A percentile compares a stretch with the other conserved stretches of the same genome.
These are phyloP conservation scores for Chymomyza amoena DNA, from an alignment of 2,888 invertebrate genomes.

Conservation along the genomic window DNA sequence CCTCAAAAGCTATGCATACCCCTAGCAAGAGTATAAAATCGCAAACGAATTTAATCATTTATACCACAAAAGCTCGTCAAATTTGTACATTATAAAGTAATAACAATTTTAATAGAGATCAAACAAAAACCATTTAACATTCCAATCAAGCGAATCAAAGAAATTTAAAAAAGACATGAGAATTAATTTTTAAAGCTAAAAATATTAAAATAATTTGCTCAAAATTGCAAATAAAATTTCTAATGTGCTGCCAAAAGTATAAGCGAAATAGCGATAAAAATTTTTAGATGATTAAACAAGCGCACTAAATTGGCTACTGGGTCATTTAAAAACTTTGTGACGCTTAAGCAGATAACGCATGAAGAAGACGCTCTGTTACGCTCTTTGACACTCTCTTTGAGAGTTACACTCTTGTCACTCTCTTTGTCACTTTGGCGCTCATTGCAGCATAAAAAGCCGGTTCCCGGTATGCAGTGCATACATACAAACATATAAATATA, in stretches of 20 bases:
- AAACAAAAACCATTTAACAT: neutral
- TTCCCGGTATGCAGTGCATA: neutral
- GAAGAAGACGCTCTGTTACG: neutral
- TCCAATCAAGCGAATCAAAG: neutral
- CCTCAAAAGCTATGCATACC: neutral
- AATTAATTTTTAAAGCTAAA: no score
- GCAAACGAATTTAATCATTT: neutral
- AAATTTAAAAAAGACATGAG: neutral
- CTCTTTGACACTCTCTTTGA: neutral
- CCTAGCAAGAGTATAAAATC: slow-evolving; percentile 2
- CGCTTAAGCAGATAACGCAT: neutral
- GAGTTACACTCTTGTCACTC: neutral
- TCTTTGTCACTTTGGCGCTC: neutral
- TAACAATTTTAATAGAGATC: neutral
- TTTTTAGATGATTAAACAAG: neutral
- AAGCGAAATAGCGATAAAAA: neutral
- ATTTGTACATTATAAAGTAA: neutral
- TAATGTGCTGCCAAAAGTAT: neutral
- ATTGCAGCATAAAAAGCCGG: neutral
- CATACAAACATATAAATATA: neutral
- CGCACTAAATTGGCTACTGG: neutral
- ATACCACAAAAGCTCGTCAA: neutral
- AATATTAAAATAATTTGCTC: no score
- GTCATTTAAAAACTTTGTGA: neutral
- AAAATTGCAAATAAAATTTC: neutral